These are phyloP conservation scores for Monochamus saltuarius DNA, from an alignment of 1,140 invertebrate genomes.

Conservation along the genomic window DNA sequence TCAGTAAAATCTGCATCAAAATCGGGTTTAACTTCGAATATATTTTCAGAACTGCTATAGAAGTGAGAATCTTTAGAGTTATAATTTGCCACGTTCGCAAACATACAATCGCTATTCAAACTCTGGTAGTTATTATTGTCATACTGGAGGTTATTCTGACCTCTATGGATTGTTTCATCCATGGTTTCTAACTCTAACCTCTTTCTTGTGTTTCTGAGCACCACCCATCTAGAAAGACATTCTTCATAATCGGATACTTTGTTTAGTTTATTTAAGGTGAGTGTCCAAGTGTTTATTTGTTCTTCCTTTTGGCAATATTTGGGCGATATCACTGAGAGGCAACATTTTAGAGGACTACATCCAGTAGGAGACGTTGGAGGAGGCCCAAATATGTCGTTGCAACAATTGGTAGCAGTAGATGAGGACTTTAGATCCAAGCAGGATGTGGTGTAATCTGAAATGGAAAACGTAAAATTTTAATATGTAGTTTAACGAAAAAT, in stretches of 20 bases:
- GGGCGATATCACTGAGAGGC: constrained; percentile 81
- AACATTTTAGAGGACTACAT: constrained; percentile 56
- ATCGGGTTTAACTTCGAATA: constrained; percentile 38
- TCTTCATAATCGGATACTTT: constrained; percentile 87
- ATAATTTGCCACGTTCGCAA: constrained; percentile 35
- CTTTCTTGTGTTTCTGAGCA: constrained; percentile 89
- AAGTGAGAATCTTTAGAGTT: neutral
- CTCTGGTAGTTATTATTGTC: constrained; percentile 46
- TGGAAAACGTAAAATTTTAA: neutral
- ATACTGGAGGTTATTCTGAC: constrained; percentile 49
- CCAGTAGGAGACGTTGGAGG: constrained; percentile 53
- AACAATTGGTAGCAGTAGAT: constrained; percentile 50
- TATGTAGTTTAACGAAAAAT: neutral
- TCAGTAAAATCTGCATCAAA: constrained; percentile 48
- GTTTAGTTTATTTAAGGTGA: constrained; percentile 82
- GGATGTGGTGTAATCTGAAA: neutral
- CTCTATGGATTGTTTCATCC: constrained; percentile 64
- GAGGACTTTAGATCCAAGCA: constrained; percentile 40
- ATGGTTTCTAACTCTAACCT: constrained; percentile 80
- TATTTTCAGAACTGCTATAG: constrained; percentile 22
- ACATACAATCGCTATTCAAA: constrained; percentile 46
- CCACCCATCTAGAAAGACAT: constrained; percentile 79
- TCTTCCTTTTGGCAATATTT: constrained; percentile 83
- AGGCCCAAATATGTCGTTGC: constrained; percentile 58
- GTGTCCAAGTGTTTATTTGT: constrained; percentile 79